Base-by-base conservation (phyloP, 2,797 vertebrate genomes). In the Centroberyx gerrardi region DNA sequence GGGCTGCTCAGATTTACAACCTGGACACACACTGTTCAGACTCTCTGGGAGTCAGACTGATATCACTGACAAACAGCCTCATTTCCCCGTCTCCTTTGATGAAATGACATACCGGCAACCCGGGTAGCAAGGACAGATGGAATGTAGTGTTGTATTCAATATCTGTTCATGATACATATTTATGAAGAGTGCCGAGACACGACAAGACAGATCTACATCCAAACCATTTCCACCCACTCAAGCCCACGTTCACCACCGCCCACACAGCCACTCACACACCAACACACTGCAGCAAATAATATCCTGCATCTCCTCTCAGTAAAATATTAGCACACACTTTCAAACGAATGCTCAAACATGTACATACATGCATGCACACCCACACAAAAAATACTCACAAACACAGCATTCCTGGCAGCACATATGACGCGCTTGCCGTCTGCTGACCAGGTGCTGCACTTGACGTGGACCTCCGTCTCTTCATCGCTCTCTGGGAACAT, bases 361-460 rank as follows among this genome's bases (percentile, higher is more conserved):
- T 40, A 15, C 28, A 56, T 13, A 42, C 58, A 70, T 42, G 68
- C 52, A 49, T 29, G 51, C 51, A 62, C n/a, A 46, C 17, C 48
- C 61, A n/a, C 51, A 55, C 22, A 14, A 1, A 46, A 59, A 15
- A 58, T 70, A 90, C 98, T 97, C 93, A 99, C 98, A 93, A 98
- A 95, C 69, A 96, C 95, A 1, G 92, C 94, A 33, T 96, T 97
- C 84, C 93, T 97, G 54, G 96, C 96, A 2, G 95, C 97, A 70
- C 95, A 96, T 70, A 97, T 92, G 82, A 99, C 78, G n/a, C 63
- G 83, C 33, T 90, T 82, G 68, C 97, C 91, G 27, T 97, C 95
- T 3, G 93, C 87, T 0, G 96, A 97, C 98, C 98, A 99, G 3
- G 96, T 96, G 86, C 96, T 98, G 87, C 97, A 99, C 70, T 97